phyloP scores from a whole-genome alignment of 1,140 invertebrate genomes.

The Bombyx mandarina region DNA sequence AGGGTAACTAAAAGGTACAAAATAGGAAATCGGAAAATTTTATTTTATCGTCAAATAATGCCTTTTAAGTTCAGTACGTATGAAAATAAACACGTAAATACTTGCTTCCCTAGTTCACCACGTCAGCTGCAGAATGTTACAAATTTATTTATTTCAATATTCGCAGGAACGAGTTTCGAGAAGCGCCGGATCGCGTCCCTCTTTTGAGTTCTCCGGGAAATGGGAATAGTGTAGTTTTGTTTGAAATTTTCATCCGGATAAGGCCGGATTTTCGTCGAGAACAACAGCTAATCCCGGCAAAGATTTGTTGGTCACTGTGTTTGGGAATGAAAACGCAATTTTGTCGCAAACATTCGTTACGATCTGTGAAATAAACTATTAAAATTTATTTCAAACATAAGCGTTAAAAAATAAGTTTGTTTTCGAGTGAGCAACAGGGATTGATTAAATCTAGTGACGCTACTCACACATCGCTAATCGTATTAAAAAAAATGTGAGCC shows the following conservation, averaged over 20 bases:
- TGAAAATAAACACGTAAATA: constrained; percentile 1
- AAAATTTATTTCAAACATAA: no score
- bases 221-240: constrained; percentile 7
- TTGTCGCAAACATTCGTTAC: not conserved
- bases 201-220: constrained; percentile 12
- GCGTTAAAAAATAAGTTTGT: no score
- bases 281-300: not conserved
- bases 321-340: not conserved
- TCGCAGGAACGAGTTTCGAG: constrained; percentile 7
- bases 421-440: no score
- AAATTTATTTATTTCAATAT: constrained; percentile 20
- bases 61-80: no score
- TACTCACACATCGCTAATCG: no score
- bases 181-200: constrained; percentile 12
- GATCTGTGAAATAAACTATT: no score
- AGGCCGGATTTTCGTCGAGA: constrained; percentile 2
- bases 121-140: constrained; percentile 7
- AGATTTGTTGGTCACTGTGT: not conserved
- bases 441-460: no score
- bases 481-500: no score
- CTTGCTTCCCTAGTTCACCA: not conserved
- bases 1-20: no score
- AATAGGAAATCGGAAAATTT: no score
- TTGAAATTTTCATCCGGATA: constrained; percentile 2
- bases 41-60: no score